A percentile compares a stretch with the other conserved stretches of the same genome.
These are phyloP conservation scores for Tineola bisselliella DNA, from an alignment of 2,888 invertebrate species.

Conservation along the genomic window DNA sequence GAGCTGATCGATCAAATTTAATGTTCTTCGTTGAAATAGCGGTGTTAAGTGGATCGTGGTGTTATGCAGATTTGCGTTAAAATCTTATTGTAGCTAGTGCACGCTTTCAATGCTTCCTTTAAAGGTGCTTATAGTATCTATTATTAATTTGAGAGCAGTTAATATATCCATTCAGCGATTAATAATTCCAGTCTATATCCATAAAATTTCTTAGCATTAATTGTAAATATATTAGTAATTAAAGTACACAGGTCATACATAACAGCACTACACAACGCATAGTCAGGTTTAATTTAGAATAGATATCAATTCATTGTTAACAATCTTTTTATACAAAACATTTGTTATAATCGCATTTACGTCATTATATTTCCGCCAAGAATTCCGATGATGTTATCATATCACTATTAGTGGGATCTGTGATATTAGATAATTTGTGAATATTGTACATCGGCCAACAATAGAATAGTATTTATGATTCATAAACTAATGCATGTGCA, in stretches of 20 bases:
- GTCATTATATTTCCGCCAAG: slow-evolving; percentile 11
- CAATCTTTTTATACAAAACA: slow-evolving; percentile 1
- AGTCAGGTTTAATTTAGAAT: neutral
- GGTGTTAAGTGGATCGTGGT: slow-evolving; percentile 49
- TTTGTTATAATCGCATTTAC: neutral
- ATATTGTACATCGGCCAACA: slow-evolving; percentile 36
- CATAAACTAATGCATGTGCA: slow-evolving; percentile 6
- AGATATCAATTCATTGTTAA: neutral
- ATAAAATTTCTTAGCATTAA: too few species aligned
- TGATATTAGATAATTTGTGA: neutral
- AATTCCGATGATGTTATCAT: neutral
- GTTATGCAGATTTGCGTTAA: slow-evolving; percentile 20
- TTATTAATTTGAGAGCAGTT: too few species aligned
- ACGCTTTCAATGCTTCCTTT: neutral
- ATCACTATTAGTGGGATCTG: neutral
- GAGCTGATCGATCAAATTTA: slow-evolving; percentile 65
- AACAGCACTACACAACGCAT: neutral
- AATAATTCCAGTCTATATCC: too few species aligned
- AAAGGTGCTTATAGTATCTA: too few species aligned
- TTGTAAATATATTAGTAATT: neutral
- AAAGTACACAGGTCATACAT: neutral
- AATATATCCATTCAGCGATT: too few species aligned
- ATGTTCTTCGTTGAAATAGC: slow-evolving; percentile 55
- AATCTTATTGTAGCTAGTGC: neutral
- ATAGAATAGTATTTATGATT: slow-evolving; percentile 40